Evolutionary conservation across 2,113 vertebrate genomes (phyloP).

Genomic region (Colaptes auratus): DNA sequence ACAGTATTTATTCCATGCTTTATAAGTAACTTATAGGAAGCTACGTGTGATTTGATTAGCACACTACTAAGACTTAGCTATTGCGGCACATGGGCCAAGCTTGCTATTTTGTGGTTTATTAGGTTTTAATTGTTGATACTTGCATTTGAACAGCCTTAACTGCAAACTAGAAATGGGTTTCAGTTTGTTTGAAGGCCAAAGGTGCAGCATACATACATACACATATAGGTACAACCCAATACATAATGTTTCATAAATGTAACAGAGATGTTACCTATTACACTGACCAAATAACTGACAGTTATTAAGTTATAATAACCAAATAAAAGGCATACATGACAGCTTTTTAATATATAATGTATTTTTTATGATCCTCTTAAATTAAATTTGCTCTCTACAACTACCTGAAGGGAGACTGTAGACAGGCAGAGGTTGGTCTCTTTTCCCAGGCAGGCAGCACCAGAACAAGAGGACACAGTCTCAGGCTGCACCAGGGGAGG

Average conservation of each 20-base stretch:
- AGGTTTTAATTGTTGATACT: not conserved
- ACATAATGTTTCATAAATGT: not conserved
- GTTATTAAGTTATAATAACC: not conserved
- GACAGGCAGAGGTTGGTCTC: too few relatives aligned
- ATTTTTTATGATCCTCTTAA: not conserved
- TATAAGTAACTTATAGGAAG: not conserved
- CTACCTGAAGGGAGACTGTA: too few relatives aligned
- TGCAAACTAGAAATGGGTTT: not conserved
- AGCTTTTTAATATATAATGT: not conserved
- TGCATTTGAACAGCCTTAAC: not conserved
- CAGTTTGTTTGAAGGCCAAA: not conserved
- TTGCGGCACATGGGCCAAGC: not conserved
- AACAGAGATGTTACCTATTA: not conserved
- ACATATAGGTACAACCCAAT: not conserved
- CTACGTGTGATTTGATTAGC: not conserved
- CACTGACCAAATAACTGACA: not conserved
- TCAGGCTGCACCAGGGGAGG: too few relatives aligned
- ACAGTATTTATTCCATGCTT: not conserved
- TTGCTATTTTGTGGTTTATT: not conserved
- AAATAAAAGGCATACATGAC: not conserved
- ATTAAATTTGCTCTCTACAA: too few relatives aligned
- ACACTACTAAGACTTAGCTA: not conserved
- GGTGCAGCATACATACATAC: not conserved
- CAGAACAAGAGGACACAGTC: too few relatives aligned
- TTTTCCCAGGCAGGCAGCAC: too few relatives aligned